These are phyloP conservation scores for Podarcis lilfordi DNA, from an alignment of 2,797 vertebrate species.

Conservation along the genomic window DNA sequence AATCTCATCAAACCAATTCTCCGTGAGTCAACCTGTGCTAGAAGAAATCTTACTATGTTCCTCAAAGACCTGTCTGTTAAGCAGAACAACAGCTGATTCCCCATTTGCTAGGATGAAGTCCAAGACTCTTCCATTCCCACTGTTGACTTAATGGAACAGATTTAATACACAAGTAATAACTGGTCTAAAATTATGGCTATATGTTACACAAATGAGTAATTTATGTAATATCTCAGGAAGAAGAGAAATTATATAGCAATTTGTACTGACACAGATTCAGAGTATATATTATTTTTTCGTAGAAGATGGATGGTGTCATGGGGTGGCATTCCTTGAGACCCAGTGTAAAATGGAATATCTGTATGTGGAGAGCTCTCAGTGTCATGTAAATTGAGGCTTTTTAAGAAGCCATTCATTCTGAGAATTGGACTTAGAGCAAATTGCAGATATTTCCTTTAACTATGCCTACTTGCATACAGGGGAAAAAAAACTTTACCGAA, in stretches of 20 bases:
- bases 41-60: neutral
- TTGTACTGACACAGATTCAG: neutral
- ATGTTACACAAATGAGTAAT: neutral
- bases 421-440: constrained; percentile 54
- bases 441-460: constrained; percentile 56
- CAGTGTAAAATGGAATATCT: constrained; percentile 47
- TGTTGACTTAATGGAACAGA: neutral
- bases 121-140: neutral
- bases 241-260: constrained; percentile 5
- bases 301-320: constrained; percentile 1
- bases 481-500: constrained; percentile 25
- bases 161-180: neutral
- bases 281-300: constrained; percentile 5
- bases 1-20: neutral
- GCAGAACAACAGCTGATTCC: neutral
- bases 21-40: neutral
- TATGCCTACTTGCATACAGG: constrained; percentile 35
- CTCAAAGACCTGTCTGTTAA: neutral
- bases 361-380: constrained; percentile 27
- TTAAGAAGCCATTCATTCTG: constrained; percentile 60
- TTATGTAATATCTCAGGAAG: neutral
- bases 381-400: constrained; percentile 27
- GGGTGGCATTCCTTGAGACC: constrained; percentile 38
- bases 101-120: neutral
- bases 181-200: neutral